Evolutionary conservation across 2,888 invertebrate species (phyloP), one percentile per base, ranked within the genome.

Genomic region (Pammene fasciana): DNA sequence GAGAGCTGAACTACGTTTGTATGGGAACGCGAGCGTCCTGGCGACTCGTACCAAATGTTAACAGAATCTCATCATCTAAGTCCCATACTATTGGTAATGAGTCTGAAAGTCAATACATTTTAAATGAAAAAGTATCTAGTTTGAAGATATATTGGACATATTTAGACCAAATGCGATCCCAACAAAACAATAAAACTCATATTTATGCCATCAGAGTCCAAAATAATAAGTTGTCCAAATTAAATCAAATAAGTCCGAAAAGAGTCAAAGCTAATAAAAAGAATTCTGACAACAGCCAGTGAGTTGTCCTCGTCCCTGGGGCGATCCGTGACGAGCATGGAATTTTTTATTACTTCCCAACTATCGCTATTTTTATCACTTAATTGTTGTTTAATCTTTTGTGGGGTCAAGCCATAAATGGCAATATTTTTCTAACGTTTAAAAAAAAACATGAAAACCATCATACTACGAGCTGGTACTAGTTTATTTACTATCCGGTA

Each of bases 241-340:
- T 45, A 59, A 50, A 68, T 68, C 16, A 65, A 52, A 54, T 16
- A n/a, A 68, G 38, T 64, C 38, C 10, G 57, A 64, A 68, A 68
- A 68, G 14, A 5, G 64, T 68, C 68, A 36, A 45, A 64, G 52
- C 36, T 59, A 68, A 65, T 68, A 65, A 68, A 62, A 68, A 68
- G 6, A 59, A 68, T 18, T 64, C 16, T 6, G 57, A 57, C 16
- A 8, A 45, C 18, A 5, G 7, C 43, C 11, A 16, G 6, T 10
- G 13, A 50, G 34, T 56, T 10, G 43, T n/a, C 45, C 18, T n/a
- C 57, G 26, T 26, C 56, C 68, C 48, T 18, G 57, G 62, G 34
- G 11, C 43, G 50, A 45, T 52, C 18, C 16, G 7, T 10, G 54
- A 55, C 34, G 60, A 26, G 54, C 46, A 10, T 45, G 16, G 68